phyloP scores from a whole-genome alignment of 2,797 vertebrate species.

The Lepidocolaptes lacrymiger region DNA sequence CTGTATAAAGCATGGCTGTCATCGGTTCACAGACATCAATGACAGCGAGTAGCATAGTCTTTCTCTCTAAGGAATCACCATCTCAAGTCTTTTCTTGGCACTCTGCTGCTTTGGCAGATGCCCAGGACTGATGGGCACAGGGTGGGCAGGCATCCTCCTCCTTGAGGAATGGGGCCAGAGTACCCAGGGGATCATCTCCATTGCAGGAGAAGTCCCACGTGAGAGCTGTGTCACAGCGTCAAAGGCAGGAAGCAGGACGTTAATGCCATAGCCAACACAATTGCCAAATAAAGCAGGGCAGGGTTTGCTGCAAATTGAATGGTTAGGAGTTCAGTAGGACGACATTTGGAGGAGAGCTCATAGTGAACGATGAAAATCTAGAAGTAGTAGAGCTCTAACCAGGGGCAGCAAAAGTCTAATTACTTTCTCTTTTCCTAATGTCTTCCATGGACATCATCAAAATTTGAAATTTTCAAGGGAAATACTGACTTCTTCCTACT shows the following conservation, averaged over 20 bases:
- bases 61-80: background rate
- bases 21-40: background rate
- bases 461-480: background rate
- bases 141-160: background rate
- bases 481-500: background rate
- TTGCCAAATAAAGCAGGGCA: background rate
- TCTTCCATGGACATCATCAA: background rate
- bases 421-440: background rate
- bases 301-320: background rate
- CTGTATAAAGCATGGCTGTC: background rate
- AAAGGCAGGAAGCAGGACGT: background rate
- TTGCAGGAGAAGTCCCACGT: rapidly evolving
- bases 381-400: background rate
- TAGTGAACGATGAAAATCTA: background rate
- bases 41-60: background rate
- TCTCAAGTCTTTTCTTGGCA: background rate
- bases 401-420: background rate
- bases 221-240: background rate
- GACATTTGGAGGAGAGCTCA: background rate
- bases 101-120: background rate
- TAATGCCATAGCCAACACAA: background rate
- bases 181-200: rapidly evolving
- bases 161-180: background rate
- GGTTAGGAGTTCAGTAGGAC: background rate
- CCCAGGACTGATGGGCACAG: background rate